phyloP scores from a whole-genome alignment of 2,888 invertebrate species.

The Rhodophaea formosa region DNA sequence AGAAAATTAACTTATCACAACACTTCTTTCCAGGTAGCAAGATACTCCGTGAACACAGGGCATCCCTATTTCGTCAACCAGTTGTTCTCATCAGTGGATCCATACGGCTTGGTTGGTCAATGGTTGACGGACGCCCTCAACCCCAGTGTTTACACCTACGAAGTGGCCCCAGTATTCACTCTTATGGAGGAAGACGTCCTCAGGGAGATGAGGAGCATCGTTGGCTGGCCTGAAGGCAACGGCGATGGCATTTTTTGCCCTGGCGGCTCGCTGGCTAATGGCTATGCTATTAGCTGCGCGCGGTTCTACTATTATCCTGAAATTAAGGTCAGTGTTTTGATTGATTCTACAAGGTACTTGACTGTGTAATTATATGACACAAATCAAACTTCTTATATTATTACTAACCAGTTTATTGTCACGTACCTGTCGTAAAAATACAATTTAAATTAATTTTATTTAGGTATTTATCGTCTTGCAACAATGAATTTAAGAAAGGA shows the following conservation, averaged over 20 bases:
- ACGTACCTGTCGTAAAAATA: neutral
- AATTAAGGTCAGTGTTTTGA: constrained; percentile 82
- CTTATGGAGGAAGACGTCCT: constrained; percentile 92
- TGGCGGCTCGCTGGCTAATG: constrained; percentile 94
- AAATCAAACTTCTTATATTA: neutral
- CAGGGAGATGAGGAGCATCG: constrained; percentile 87
- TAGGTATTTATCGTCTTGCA: too few species aligned
- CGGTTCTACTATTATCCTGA: constrained; percentile 86
- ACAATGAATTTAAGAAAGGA: too few species aligned
- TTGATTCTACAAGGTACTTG: constrained; percentile 5
- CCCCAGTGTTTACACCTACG: constrained; percentile 93
- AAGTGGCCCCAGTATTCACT: constrained; percentile 93
- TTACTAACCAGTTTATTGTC: neutral
- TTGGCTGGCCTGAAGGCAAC: constrained; percentile 86
- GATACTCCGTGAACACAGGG: constrained; percentile 94
- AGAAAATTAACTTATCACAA: too few species aligned
- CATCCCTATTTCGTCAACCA: constrained; percentile 95
- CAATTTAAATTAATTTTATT: neutral
- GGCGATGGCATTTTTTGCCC: constrained; percentile 95
- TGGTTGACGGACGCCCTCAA: constrained; percentile 93
- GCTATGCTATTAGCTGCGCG: constrained; percentile 94
- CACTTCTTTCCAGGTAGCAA: constrained; percentile 58
- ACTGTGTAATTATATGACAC: neutral
- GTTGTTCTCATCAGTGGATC: constrained; percentile 91
- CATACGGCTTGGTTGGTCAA: constrained; percentile 91